Evolutionary conservation across 2,888 invertebrate species (phyloP).

Genomic region (Hermaeophaga mercurialis): DNA sequence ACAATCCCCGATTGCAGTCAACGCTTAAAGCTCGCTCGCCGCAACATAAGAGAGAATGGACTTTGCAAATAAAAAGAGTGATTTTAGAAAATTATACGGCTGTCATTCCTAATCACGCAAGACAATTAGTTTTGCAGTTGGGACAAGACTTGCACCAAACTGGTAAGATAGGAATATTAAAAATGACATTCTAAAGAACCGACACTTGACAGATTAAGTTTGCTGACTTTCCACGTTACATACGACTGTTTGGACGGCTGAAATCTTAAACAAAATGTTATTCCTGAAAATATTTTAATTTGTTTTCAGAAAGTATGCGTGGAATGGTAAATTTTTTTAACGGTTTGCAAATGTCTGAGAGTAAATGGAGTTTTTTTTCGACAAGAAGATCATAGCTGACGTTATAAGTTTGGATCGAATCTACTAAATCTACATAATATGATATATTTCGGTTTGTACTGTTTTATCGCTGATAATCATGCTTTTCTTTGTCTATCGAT

Average conservation of each 20-base stretch:
- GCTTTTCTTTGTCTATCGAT: too few species aligned
- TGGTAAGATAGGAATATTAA: conserved; percentile 38
- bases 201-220: not conserved
- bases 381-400: conserved; percentile 1
- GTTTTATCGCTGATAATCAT: conserved; percentile 17
- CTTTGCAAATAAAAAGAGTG: conserved; percentile 79
- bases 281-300: too few species aligned
- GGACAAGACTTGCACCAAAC: conserved; percentile 67
- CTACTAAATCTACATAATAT: not conserved
- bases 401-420: conserved; percentile 4
- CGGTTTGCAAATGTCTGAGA: conserved; percentile 13
- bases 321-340: conserved; percentile 19
- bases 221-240: not conserved
- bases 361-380: conserved; percentile 11
- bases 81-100: conserved; percentile 93
- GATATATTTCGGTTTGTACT: conserved; percentile 18
- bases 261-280: too few species aligned
- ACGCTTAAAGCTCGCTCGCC: conserved; percentile 83
- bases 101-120: conserved; percentile 92
- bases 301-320: conserved; percentile 16
- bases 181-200: not conserved
- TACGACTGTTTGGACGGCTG: too few species aligned
- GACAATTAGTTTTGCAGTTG: conserved; percentile 88
- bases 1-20: conserved; percentile 90
- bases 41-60: conserved; percentile 87